Conservation (phyloP, 2,797 vertebrate species). For the Enteromius mattozi region DNA sequence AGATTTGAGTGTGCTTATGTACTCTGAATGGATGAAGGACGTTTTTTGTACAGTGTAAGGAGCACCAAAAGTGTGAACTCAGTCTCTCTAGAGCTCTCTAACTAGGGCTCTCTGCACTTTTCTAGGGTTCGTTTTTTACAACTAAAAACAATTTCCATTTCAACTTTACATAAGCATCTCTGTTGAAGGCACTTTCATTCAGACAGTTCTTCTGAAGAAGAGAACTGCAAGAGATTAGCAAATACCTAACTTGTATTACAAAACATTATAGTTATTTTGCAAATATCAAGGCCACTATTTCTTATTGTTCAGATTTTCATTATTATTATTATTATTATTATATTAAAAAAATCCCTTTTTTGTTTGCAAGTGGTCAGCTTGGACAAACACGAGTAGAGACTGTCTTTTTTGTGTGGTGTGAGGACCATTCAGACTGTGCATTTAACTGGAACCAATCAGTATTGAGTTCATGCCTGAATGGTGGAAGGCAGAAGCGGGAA, state of each 20-base stretch:
- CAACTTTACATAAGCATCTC: background rate
- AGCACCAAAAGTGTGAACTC: background rate
- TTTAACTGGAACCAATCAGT: conserved; percentile 28
- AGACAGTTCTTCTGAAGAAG: background rate
- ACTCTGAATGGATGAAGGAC: background rate
- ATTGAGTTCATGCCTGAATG: conserved; percentile 14
- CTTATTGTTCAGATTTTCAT: background rate
- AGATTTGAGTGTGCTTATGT: background rate
- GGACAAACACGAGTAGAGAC: background rate
- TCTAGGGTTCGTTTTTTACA: background rate
- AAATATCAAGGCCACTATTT: background rate
- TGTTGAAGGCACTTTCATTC: background rate
- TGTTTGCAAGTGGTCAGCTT: background rate
- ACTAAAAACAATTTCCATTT: too few species aligned
- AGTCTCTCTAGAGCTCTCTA: background rate
- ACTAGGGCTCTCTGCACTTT: background rate
- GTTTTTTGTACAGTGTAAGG: background rate
- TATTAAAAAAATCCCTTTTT: background rate
- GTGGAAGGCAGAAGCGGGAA: conserved; percentile 8
- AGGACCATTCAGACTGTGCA: conserved; percentile 20
- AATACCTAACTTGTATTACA: background rate
- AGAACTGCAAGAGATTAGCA: background rate
- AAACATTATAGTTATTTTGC: background rate
- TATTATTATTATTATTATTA: background rate
- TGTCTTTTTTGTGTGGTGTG: background rate